Conservation (phyloP, 2,797 vertebrate species). For the Pantherophis vulpinus region DNA sequence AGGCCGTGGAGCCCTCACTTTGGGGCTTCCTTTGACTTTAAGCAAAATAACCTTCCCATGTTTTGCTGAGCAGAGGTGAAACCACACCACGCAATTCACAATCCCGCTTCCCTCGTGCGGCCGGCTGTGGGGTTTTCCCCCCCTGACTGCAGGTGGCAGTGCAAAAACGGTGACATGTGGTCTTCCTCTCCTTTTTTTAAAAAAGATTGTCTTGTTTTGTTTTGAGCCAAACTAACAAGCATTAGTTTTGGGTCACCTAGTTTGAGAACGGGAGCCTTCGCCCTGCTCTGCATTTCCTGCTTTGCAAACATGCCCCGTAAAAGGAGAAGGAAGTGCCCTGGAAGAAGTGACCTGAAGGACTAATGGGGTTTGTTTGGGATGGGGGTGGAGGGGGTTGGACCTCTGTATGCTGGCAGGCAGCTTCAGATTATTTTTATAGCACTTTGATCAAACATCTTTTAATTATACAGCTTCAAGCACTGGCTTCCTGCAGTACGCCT, state of each 20-base stretch:
- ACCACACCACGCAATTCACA: background rate
- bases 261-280: fast-evolving
- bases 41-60: background rate
- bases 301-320: background rate
- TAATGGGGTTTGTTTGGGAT: background rate
- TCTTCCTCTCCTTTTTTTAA: background rate
- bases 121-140: background rate
- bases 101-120: background rate
- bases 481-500: background rate
- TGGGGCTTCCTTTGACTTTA: background rate
- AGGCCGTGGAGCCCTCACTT: background rate
- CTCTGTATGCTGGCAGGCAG: background rate
- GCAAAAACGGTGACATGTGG: background rate
- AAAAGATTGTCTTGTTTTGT: no score
- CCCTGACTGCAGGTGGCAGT: background rate
- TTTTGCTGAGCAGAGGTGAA: background rate
- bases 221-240: background rate
- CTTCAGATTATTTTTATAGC: background rate
- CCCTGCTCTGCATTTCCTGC: background rate
- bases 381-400: background rate
- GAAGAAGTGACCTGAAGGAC: background rate
- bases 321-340: background rate
- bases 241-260: background rate
- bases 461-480: background rate
- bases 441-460: background rate